These are phyloP conservation scores for Sebastes kiyomatsui DNA, from an alignment of 2,797 vertebrate genomes.

Conservation along the genomic window DNA sequence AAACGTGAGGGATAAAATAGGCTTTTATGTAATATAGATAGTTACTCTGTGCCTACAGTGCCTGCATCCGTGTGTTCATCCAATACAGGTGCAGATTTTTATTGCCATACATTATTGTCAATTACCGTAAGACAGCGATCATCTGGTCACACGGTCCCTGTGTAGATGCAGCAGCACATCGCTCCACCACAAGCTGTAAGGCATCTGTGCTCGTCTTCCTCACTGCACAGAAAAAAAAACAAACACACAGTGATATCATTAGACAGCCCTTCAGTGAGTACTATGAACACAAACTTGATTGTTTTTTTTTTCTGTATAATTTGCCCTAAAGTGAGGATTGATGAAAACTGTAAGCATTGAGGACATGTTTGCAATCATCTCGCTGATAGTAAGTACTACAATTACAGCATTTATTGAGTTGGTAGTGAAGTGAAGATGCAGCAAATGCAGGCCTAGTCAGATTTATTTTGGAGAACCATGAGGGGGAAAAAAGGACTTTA, in stretches of 20 bases:
- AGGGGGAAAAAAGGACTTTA: neutral
- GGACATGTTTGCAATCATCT: conserved; percentile 4
- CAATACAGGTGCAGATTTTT: conserved; percentile 16
- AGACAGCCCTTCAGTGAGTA: conserved; percentile 9
- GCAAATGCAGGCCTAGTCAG: neutral
- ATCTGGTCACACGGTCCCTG: conserved; percentile 84
- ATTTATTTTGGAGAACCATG: neutral
- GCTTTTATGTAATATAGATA: neutral
- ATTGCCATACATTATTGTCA: conserved; percentile 8
- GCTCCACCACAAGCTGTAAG: conserved; percentile 89
- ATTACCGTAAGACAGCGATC: conserved; percentile 89
- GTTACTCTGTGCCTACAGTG: neutral
- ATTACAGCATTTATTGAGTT: conserved; percentile 9
- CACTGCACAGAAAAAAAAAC: conserved; percentile 78
- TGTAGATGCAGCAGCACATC: conserved; percentile 82
- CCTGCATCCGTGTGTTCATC: neutral
- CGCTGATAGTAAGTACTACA: neutral
- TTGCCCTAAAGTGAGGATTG: neutral
- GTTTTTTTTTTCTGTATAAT: neutral
- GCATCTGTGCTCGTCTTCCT: conserved; percentile 90
- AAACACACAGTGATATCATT: conserved; percentile 28
- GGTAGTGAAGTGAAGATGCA: neutral
- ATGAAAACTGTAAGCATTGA: neutral
- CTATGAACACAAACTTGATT: conserved; percentile 2
- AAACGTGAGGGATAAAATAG: neutral